A percentile compares a stretch with the other conserved stretches of the same genome.
These are phyloP conservation scores for Tenrec ecaudatus DNA, from an alignment of 2,113 vertebrate genomes.

Conservation along the genomic window DNA sequence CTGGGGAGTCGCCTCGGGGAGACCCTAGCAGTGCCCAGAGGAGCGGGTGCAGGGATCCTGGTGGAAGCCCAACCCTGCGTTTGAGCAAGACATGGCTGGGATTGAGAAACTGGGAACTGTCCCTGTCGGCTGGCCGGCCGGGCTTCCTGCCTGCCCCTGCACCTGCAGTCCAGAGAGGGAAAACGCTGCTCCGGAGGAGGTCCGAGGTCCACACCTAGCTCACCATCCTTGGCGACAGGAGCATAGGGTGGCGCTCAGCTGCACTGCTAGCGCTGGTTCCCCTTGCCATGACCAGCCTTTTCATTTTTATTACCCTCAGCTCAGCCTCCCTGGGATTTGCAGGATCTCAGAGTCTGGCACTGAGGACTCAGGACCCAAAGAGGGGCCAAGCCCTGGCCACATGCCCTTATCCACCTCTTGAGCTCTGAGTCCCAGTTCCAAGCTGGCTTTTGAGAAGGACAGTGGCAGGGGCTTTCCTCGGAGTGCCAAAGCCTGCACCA, in stretches of 20 bases:
- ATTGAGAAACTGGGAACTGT: not conserved
- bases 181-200: not conserved
- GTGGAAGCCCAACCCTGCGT: not conserved
- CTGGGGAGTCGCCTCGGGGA: not conserved
- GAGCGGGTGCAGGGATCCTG: too few relatives aligned
- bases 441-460: not conserved
- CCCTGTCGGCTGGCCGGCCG: not conserved
- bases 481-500: not conserved
- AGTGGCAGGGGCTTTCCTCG: not conserved
- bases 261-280: accelerated
- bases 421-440: not conserved
- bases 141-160: too few relatives aligned
- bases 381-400: not conserved
- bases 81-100: not conserved
- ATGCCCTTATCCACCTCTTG: not conserved
- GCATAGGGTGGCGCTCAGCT: not conserved
- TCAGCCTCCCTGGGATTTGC: not conserved
- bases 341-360: not conserved
- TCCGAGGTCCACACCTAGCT: not conserved
- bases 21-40: not conserved
- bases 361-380: not conserved
- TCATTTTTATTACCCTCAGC: accelerated
- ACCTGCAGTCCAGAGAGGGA: not conserved
- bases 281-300: not conserved
- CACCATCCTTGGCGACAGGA: not conserved